phyloP scores from a whole-genome alignment of 2,113 vertebrate species.

The Esox niger region DNA sequence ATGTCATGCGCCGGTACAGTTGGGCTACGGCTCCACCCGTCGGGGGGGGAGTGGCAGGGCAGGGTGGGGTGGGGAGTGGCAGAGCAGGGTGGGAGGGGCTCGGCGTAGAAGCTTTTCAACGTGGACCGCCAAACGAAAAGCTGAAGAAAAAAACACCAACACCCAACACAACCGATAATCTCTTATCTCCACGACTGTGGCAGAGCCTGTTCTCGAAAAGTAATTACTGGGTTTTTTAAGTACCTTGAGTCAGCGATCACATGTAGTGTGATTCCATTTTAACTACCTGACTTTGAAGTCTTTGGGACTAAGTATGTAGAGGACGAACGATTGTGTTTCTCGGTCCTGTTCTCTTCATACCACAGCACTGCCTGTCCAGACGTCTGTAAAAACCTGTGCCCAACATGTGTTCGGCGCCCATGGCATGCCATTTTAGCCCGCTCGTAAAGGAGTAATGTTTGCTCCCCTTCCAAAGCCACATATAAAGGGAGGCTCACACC shows the following conservation, averaged over 20 bases:
- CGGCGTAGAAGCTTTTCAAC: neutral
- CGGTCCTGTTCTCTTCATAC: slow-evolving; percentile 29
- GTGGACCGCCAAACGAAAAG: neutral
- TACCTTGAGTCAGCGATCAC: too few species aligned
- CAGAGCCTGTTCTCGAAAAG: too few species aligned
- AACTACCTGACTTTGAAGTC: slow-evolving; percentile 14
- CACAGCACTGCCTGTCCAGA: slow-evolving; percentile 32
- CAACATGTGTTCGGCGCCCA: slow-evolving; percentile 33
- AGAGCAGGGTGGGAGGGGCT: slow-evolving; percentile 6
- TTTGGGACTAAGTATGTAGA: slow-evolving; percentile 4
- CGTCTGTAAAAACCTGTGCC: slow-evolving; percentile 49
- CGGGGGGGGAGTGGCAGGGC: slow-evolving; percentile 35
- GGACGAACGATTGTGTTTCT: slow-evolving; percentile 46
- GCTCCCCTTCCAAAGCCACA: slow-evolving; percentile 37
- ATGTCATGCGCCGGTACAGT: slow-evolving; percentile 52
- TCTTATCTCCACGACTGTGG: too few species aligned
- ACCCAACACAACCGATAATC: too few species aligned
- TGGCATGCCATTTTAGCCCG: slow-evolving; percentile 50
- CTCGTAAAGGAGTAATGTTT: slow-evolving; percentile 53
- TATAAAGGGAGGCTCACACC: slow-evolving; percentile 20
- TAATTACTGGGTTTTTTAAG: too few species aligned
- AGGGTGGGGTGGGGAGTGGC: slow-evolving; percentile 27
- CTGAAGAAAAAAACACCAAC: neutral
- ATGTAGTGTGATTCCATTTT: neutral
- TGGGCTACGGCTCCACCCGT: slow-evolving; percentile 49